Evolutionary conservation across 1,140 invertebrate genomes (phyloP), one percentile per base, ranked within the genome.

Genomic region (Cephus cinctus): DNA sequence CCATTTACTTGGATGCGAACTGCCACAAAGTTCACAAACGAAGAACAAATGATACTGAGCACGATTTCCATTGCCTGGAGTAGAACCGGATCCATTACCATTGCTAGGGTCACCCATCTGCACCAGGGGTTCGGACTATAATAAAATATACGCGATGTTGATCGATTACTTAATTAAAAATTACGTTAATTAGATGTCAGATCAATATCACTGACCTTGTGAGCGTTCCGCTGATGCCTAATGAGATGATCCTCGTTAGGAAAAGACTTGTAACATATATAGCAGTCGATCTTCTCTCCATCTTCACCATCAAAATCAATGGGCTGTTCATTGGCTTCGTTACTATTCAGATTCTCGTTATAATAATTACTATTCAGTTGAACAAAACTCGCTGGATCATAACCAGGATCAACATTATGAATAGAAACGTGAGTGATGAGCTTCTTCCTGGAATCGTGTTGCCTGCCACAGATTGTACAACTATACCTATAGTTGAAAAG

Each of bases 381-480:
- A n/a, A 81, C 72, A 50, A 78, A 80, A 46, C 62, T 71, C 9
- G 73, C 75, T 12, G 81, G 79, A 59, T 83, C 80, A 12, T 63
- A 71, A 22, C 60, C 56, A 46, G 76, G 55, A 54, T 81, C 73
- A 38, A 80, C 65, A 36, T 79, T 77, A 49, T 83, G 82, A 38
- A 83, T 80, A 0, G 77, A 73, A 14, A 82, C 75, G 50, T 83
- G 82, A 18, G 78, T 78, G 44, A 83, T 78, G 22, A 83, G 59
- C 48, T 78, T 78, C 50, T 81, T 80, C 14, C 76, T 67, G 5
- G 80, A 81, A 59, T 83, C 80, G 36, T 83, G 80, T 43, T 81
- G 80, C 43, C 81, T 75, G 14, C 75, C 77, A 56, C 82, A 83
- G n/a, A 83, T 76, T n/a, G 79, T 76, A 42, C 80, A 78, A 39